Percentiles rank a stretch among this genome's conserved stretches.
Conservation (phyloP, 2,113 vertebrate genomes). For the Peromyscus californicus region DNA sequence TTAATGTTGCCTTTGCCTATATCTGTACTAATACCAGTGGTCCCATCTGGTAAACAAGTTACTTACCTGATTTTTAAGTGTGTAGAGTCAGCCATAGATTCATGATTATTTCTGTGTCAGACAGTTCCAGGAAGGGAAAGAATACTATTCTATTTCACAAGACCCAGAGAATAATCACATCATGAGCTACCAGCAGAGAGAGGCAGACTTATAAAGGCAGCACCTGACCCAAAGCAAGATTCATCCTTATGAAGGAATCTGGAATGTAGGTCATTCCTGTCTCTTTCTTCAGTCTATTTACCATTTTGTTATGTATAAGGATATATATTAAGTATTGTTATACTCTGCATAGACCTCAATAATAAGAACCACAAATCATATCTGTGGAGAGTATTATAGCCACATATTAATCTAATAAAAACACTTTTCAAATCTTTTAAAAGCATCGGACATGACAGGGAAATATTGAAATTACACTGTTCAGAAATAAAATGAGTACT, state of each 20-base stretch:
- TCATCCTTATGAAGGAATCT: background rate
- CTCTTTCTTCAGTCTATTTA: background rate
- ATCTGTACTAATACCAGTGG: too few relatives aligned
- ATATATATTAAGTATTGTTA: background rate
- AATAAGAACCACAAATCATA: too few relatives aligned
- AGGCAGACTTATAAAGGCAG: too few relatives aligned
- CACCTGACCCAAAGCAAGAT: background rate
- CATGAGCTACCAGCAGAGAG: too few relatives aligned
- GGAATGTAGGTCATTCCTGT: background rate
- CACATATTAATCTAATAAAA: background rate
- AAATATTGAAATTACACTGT: too few relatives aligned
- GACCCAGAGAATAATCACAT: background rate
- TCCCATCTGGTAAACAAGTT: too few relatives aligned
- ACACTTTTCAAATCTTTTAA: background rate
- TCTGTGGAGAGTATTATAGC: too few relatives aligned
- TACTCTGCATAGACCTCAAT: too few relatives aligned
- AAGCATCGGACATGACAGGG: too few relatives aligned
- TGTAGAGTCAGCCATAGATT: too few relatives aligned
- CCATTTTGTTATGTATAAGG: background rate
- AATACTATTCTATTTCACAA: background rate
- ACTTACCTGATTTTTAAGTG: too few relatives aligned
- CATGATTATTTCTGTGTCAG: background rate
- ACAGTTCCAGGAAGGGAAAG: background rate
- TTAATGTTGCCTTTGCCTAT: too few relatives aligned
- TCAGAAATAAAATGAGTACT: background rate